phyloP scores from a whole-genome alignment of 2,113 vertebrate species.

The Lepus europaeus region DNA sequence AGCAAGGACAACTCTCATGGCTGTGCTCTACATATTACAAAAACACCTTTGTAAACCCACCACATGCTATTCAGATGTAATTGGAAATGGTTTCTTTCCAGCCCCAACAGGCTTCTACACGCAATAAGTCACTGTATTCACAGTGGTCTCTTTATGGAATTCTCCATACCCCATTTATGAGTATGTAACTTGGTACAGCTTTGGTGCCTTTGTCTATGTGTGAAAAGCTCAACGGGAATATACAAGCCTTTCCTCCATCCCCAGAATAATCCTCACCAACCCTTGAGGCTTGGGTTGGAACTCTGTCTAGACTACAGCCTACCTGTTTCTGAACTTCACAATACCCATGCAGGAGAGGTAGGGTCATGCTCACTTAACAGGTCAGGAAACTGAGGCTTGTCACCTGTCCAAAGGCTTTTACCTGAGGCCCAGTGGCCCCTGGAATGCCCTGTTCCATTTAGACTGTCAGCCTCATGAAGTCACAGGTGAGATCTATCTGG shows the following conservation, averaged over 20 bases:
- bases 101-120: slow-evolving; percentile 54
- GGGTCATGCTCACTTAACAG: not conserved
- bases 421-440: not conserved
- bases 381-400: not conserved
- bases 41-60: slow-evolving; percentile 62
- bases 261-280: slow-evolving; percentile 33
- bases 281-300: not conserved
- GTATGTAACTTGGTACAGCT: slow-evolving; percentile 55
- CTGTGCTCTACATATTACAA: slow-evolving; percentile 52
- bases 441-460: not conserved
- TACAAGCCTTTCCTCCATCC: slow-evolving; percentile 5
- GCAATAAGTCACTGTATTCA: slow-evolving; percentile 67
- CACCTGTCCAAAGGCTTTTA: not conserved
- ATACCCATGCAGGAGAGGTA: not conserved
- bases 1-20: not conserved
- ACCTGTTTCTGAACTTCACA: not conserved
- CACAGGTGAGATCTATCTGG: not conserved
- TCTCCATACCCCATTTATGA: slow-evolving; percentile 36
- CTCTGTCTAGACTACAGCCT: not conserved
- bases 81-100: slow-evolving; percentile 67
- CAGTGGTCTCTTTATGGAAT: slow-evolving; percentile 76
- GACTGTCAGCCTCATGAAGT: not conserved
- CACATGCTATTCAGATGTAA: slow-evolving; percentile 1
- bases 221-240: slow-evolving; percentile 45
- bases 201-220: slow-evolving; percentile 60